Evolutionary conservation across 1,140 invertebrate genomes (phyloP).

Genomic region (Lepeophtheirus salmonis): DNA sequence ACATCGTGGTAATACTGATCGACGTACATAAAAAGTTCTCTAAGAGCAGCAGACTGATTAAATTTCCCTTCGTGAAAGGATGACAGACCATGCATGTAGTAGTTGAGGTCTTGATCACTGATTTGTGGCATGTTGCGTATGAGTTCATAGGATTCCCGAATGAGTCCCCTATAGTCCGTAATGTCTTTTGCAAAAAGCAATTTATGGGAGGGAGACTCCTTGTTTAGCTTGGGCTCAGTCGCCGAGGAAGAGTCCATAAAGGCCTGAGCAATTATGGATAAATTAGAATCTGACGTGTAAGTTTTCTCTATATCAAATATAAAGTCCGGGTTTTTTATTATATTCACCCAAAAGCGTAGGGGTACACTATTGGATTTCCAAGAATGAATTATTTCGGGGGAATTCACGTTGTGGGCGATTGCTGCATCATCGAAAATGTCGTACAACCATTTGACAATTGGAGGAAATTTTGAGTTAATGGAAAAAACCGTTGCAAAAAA

Average conservation of each 20-base stretch:
- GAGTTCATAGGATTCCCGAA: constrained; percentile 65
- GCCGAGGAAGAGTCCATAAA: constrained; percentile 58
- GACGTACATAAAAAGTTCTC: constrained; percentile 83
- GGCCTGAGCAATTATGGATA: constrained; percentile 85
- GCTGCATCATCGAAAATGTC: constrained; percentile 82
- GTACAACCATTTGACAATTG: constrained; percentile 76
- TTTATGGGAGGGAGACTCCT: constrained; percentile 87
- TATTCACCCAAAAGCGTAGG: constrained; percentile 86
- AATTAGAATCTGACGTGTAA: constrained; percentile 66
- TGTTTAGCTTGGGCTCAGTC: constrained; percentile 37
- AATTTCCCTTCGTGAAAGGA: constrained; percentile 67
- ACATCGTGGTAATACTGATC: constrained; percentile 81
- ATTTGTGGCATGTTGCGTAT: constrained; percentile 64
- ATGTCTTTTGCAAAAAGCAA: constrained; percentile 84
- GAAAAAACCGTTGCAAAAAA: constrained; percentile 74
- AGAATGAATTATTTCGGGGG: constrained; percentile 69
- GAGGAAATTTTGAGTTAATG: constrained; percentile 66
- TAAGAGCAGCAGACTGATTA: constrained; percentile 68
- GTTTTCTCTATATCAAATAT: constrained; percentile 91
- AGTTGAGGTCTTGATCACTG: constrained; percentile 75
- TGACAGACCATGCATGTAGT: constrained; percentile 74
- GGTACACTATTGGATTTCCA: constrained; percentile 74
- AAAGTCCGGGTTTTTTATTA: constrained; percentile 91
- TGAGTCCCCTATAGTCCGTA: constrained; percentile 40
- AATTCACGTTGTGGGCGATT: constrained; percentile 40